These are phyloP conservation scores for Anser brachyrhynchus DNA, from an alignment of 2,113 vertebrate genomes.

Conservation along the genomic window DNA sequence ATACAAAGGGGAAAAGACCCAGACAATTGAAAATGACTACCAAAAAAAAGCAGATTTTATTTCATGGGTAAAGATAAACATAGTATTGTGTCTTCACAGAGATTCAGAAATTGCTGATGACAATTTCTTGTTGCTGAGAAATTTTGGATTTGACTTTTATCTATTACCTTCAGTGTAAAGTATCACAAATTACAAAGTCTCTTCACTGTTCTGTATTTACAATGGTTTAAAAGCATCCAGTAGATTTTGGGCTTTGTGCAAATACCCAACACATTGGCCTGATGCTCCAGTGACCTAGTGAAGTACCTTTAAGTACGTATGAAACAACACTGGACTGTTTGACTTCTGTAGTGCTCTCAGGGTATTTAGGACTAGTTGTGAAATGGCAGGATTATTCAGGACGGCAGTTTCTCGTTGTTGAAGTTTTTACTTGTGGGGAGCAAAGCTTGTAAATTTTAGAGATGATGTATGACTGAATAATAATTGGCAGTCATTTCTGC, in stretches of 20 bases:
- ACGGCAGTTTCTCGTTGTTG: background rate
- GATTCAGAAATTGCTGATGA: background rate
- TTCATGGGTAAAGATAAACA: background rate
- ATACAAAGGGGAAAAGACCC: background rate
- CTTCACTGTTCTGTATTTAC: background rate
- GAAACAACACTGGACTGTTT: background rate
- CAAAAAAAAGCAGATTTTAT: background rate
- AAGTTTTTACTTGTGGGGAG: background rate
- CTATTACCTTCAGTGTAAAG: background rate
- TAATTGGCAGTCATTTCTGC: background rate
- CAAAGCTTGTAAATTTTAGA: slow-evolving; percentile 14
- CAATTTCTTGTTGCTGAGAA: background rate
- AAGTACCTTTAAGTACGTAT: background rate
- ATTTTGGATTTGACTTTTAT: background rate
- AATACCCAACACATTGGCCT: background rate
- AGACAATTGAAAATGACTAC: background rate
- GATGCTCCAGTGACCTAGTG: background rate
- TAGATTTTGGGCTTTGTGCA: background rate
- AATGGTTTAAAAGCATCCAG: background rate
- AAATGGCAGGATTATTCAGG: slow-evolving; percentile 19
- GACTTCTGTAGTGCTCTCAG: background rate
- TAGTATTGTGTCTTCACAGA: background rate
- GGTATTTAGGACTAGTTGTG: background rate
- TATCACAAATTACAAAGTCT: background rate
- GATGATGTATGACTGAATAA: background rate